Base-by-base conservation (phyloP, 2,113 vertebrate species). In the Corydoras maculifer region DNA sequence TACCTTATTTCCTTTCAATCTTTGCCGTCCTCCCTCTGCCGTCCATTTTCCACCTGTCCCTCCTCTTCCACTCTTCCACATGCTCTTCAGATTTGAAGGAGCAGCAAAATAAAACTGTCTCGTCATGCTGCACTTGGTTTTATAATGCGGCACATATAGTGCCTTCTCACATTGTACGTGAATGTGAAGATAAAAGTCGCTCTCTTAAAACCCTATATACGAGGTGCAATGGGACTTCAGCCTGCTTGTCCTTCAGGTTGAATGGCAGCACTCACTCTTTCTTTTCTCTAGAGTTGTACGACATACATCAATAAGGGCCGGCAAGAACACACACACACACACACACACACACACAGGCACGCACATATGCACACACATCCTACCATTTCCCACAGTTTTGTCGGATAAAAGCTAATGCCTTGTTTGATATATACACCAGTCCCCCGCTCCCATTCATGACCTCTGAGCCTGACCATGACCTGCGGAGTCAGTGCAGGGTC, bases 351-450 rank as follows among this genome's bases (percentile, higher is more conserved):
- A 18, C 67, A 51, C 60, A 35, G 55, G 29, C 62, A 30, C 62
- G 31, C 50, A 69, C 67, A 60, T 50, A 43, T 55, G 55, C 68
- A 68, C 66, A 62, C 67, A 62, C 68, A 62, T 68, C 58, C 62
- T 30, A 61, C 32, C 11, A 12, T 76, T 72, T 72, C 69, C 65
- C 69, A 62, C 58, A 50, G 58, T 50, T 30, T 61, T 5, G 35
- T 62, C 74, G 62, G 75, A 80, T 80, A 68, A 82, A 82, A 81
- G 72, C 58, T 63, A 75, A 50, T 2, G n/a, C 58, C 72, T 58
- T 77, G 76, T 77, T 81, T 79, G 74, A 78, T 80, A 76, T 65
- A 51, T 75, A 74, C 53, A 75, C 70, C 50, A 30, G 64, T 61
- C 57, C 60, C 35, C 65, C 25, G 51, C 64, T 81, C 70, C 71